Evolutionary conservation across 2,797 vertebrate genomes (phyloP).

Genomic region (Phylloscopus collybita): DNA sequence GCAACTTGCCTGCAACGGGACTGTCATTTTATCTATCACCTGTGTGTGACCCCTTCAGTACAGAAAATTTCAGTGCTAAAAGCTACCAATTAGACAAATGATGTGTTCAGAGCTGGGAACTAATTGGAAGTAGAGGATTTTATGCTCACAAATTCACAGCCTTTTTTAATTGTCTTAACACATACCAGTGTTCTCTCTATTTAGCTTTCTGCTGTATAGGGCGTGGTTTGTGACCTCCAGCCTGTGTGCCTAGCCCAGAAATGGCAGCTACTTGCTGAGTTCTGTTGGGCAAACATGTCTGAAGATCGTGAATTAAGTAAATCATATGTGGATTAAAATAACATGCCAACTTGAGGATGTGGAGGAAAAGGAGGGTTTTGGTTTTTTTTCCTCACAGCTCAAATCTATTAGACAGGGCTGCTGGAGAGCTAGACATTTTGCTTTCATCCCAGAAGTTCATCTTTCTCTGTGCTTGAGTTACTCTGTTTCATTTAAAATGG

Average conservation of each 20-base stretch:
- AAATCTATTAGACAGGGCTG: not conserved
- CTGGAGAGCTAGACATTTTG: not conserved
- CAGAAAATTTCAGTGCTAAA: not conserved
- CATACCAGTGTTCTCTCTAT: not conserved
- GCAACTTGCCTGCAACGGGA: not conserved
- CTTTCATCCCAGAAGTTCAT: not conserved
- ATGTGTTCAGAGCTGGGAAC: not conserved
- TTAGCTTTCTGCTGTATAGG: not conserved
- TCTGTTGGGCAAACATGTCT: not conserved
- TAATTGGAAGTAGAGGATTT: constrained; percentile 4
- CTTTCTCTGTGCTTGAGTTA: not conserved
- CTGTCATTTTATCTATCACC: not conserved
- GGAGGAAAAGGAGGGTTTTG: not conserved
- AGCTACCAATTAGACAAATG: not conserved
- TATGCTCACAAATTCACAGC: not conserved
- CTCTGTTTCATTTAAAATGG: not conserved
- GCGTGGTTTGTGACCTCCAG: not conserved
- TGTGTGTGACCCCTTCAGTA: not conserved
- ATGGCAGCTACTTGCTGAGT: not conserved
- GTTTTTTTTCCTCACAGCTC: not conserved
- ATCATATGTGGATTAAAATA: not conserved
- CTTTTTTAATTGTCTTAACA: not conserved
- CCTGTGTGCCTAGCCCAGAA: not conserved
- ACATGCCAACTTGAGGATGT: not conserved
- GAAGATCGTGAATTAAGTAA: not conserved